A percentile compares a stretch with the other conserved stretches of the same genome.
phyloP scores from a whole-genome alignment of 2,113 vertebrate species.

The Cercocebus atys region DNA sequence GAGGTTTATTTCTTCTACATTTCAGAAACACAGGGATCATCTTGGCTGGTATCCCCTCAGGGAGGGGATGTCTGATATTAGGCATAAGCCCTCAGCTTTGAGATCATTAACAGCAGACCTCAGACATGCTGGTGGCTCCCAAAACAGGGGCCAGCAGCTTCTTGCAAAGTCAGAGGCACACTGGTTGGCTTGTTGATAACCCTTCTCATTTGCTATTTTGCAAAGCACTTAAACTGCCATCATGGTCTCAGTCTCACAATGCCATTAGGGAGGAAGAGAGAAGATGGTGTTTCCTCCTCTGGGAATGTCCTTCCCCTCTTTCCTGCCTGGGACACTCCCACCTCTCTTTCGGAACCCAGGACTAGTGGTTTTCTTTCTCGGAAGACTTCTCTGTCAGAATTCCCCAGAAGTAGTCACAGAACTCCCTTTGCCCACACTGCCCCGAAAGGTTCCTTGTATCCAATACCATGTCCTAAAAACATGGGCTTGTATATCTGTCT shows the following conservation, averaged over 20 bases:
- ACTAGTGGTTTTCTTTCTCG: not conserved
- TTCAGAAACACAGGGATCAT: constrained; percentile 43
- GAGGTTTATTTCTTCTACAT: constrained; percentile 41
- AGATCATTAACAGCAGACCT: not conserved
- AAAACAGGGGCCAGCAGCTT: not conserved
- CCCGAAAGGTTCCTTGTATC: not conserved
- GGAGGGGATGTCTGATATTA: too few species aligned
- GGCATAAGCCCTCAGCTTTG: not conserved
- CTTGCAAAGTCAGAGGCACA: not conserved
- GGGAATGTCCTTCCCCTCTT: not conserved
- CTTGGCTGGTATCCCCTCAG: not conserved
- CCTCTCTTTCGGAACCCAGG: not conserved
- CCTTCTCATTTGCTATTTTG: not conserved
- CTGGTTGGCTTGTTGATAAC: not conserved
- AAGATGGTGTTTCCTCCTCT: not conserved
- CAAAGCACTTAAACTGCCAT: not conserved
- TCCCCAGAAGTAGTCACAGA: not conserved
- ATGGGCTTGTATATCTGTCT: not conserved
- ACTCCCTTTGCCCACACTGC: not conserved
- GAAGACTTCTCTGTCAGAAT: not conserved
- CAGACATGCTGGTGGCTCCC: rapidly evolving
- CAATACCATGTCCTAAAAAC: not conserved
- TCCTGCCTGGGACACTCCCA: not conserved
- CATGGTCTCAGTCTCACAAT: not conserved
- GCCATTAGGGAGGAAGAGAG: not conserved